These are phyloP conservation scores for Cacajao melanocephalus DNA, from an alignment of 2,797 vertebrate genomes.

Conservation along the genomic window DNA sequence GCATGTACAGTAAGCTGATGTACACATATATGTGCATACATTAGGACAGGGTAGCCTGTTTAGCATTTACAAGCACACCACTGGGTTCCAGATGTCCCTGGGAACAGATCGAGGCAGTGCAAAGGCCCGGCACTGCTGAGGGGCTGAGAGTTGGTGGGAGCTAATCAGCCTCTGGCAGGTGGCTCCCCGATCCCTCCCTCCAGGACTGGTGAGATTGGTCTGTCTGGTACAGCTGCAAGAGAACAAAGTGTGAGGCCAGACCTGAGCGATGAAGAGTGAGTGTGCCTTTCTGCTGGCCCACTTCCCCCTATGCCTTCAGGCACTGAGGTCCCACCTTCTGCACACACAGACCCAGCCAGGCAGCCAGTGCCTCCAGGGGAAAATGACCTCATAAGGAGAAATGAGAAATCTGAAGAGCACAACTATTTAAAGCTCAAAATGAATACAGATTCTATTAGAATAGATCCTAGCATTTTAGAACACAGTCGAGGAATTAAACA, in stretches of 20 bases:
- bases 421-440: neutral
- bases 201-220: neutral
- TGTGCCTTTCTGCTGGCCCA: neutral
- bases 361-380: neutral
- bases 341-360: neutral
- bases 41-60: neutral
- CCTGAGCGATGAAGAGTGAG: neutral
- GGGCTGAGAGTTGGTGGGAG: neutral
- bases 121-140: neutral
- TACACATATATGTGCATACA: neutral
- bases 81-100: neutral
- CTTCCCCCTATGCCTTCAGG: neutral
- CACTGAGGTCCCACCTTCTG: neutral
- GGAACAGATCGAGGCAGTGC: neutral
- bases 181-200: neutral
- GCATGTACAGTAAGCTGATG: no score
- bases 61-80: no score
- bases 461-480: neutral
- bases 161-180: no score
- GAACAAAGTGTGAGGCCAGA: neutral
- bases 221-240: neutral
- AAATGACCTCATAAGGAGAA: neutral
- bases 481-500: neutral
- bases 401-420: neutral
- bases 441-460: neutral